These are phyloP conservation scores for Sebastes reedi DNA, from an alignment of 2,797 vertebrate genomes.

Conservation along the genomic window DNA sequence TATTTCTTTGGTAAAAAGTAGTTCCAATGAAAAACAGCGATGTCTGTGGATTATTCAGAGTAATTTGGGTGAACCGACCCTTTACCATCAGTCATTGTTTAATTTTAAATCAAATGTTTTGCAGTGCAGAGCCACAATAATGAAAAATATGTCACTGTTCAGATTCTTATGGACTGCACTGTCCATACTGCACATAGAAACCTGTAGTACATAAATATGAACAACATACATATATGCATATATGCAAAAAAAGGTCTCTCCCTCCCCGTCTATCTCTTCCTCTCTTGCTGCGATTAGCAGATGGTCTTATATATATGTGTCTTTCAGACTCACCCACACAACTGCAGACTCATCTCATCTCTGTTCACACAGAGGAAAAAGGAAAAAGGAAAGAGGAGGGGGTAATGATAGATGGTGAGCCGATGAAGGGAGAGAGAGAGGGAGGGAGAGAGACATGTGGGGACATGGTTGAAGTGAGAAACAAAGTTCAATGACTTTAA, in stretches of 20 bases:
- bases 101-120: neutral
- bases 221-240: neutral
- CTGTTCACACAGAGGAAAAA: slow-evolving; percentile 38
- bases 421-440: slow-evolving; percentile 15
- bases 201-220: neutral
- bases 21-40: no score
- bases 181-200: neutral
- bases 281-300: slow-evolving; percentile 57
- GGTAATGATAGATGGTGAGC: slow-evolving; percentile 46
- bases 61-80: neutral
- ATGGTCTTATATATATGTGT: slow-evolving; percentile 60
- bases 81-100: neutral
- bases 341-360: slow-evolving; percentile 56
- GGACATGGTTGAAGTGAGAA: slow-evolving; percentile 35
- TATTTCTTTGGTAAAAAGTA: neutral
- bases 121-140: neutral
- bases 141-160: neutral
- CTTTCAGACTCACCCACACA: slow-evolving; percentile 60
- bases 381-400: slow-evolving; percentile 5
- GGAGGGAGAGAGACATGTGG: slow-evolving; percentile 3
- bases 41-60: neutral
- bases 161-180: neutral
- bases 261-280: neutral
- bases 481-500: slow-evolving; percentile 56
- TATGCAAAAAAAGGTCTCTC: neutral